phyloP scores from a whole-genome alignment of 2,113 vertebrate species.

The Fregata magnificens region DNA sequence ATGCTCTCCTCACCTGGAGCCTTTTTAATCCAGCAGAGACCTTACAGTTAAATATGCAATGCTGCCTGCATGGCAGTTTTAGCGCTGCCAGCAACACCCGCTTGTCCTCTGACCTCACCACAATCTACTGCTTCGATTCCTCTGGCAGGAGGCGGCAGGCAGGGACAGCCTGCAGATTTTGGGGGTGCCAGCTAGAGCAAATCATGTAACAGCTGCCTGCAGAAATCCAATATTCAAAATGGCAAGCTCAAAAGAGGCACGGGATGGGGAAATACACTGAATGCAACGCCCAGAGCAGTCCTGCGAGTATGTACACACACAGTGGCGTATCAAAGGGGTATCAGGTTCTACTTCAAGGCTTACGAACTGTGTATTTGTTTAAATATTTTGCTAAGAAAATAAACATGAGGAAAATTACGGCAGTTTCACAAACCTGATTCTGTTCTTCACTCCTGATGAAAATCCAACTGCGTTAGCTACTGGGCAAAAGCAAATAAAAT shows the following conservation, averaged over 20 bases:
- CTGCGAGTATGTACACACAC: neutral
- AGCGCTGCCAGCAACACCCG: neutral
- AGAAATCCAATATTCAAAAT: neutral
- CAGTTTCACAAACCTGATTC: neutral
- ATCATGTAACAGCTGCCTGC: neutral
- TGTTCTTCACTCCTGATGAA: neutral
- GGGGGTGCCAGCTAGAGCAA: accelerated
- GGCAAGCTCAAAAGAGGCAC: neutral
- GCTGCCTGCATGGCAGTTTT: neutral
- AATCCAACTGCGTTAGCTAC: neutral
- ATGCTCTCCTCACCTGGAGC: neutral
- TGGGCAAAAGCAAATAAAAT: neutral
- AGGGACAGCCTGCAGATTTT: neutral
- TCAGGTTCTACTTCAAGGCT: neutral
- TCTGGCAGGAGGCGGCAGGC: neutral
- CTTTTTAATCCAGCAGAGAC: neutral
- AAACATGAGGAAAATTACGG: neutral
- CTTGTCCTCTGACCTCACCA: neutral
- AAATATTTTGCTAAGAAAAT: neutral
- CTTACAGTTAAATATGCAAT: neutral
- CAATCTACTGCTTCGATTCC: accelerated
- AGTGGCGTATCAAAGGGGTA: neutral
- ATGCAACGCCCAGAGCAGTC: neutral
- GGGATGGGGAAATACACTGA: neutral
- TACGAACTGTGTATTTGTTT: neutral